Conservation (phyloP, 1,140 invertebrate species). For the Pachyrhynchus sulphureomaculatus region DNA sequence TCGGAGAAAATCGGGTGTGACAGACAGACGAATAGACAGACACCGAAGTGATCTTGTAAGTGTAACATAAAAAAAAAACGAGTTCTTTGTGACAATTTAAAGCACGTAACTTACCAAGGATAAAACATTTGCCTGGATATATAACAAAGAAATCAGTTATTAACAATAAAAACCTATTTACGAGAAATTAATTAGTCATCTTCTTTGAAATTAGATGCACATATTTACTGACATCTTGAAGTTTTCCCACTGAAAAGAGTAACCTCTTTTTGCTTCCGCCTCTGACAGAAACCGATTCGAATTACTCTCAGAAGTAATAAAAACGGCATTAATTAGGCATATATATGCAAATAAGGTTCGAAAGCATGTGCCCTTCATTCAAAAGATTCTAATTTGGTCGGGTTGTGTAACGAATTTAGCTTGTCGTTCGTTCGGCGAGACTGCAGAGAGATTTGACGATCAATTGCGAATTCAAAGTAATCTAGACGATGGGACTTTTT, state of each 20-base stretch:
- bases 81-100: too few species aligned
- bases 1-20: too few species aligned
- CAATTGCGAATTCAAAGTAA: neutral
- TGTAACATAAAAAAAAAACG: too few species aligned
- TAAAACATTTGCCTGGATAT: too few species aligned
- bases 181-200: too few species aligned
- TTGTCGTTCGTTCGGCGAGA: neutral
- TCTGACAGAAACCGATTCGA: neutral
- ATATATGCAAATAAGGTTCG: constrained; percentile 6
- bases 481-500: neutral
- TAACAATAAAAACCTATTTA: too few species aligned
- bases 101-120: too few species aligned
- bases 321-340: neutral
- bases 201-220: too few species aligned
- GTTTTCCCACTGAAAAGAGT: neutral
- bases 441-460: neutral
- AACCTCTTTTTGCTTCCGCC: neutral
- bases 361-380: constrained; percentile 3
- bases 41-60: too few species aligned
- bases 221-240: too few species aligned
- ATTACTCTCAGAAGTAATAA: neutral
- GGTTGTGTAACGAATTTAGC: neutral
- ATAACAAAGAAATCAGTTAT: too few species aligned
- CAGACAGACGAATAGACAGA: too few species aligned
- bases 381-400: neutral